phyloP scores from a whole-genome alignment of 2,113 vertebrate species.

The Kryptolebias marmoratus region DNA sequence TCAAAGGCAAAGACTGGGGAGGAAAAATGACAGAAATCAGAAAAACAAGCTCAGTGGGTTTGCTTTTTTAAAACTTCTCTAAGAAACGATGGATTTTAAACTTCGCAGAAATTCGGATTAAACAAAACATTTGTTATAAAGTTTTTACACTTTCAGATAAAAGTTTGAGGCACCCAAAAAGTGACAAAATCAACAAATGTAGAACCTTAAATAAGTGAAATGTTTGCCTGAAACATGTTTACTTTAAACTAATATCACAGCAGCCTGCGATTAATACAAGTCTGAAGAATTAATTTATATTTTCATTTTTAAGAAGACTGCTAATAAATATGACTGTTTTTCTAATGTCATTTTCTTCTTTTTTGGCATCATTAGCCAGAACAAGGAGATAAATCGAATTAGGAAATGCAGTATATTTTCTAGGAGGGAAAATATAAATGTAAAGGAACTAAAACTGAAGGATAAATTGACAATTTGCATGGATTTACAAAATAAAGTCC shows the following conservation, averaged over 20 bases:
- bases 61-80: background rate
- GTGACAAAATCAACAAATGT: background rate
- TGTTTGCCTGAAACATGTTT: conserved; percentile 28
- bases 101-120: background rate
- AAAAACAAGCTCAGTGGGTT: background rate
- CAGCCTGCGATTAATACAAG: no score
- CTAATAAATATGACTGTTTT: background rate
- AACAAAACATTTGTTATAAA: conserved; percentile 2
- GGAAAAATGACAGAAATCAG: no score
- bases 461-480: conserved; percentile 9
- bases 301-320: background rate
- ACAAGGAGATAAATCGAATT: conserved; percentile 25
- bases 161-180: conserved; percentile 26
- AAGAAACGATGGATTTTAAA: background rate
- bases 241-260: background rate
- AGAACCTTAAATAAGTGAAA: conserved; percentile 23
- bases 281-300: background rate
- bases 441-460: conserved; percentile 18
- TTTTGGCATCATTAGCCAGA: conserved; percentile 13
- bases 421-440: conserved; percentile 18
- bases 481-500: conserved; percentile 10
- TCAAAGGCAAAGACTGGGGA: no score
- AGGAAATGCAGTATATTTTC: conserved; percentile 7
- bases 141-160: conserved; percentile 15
- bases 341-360: background rate